phyloP scores from a whole-genome alignment of 2,113 vertebrate genomes.

The Plecturocebus donacophilus region DNA sequence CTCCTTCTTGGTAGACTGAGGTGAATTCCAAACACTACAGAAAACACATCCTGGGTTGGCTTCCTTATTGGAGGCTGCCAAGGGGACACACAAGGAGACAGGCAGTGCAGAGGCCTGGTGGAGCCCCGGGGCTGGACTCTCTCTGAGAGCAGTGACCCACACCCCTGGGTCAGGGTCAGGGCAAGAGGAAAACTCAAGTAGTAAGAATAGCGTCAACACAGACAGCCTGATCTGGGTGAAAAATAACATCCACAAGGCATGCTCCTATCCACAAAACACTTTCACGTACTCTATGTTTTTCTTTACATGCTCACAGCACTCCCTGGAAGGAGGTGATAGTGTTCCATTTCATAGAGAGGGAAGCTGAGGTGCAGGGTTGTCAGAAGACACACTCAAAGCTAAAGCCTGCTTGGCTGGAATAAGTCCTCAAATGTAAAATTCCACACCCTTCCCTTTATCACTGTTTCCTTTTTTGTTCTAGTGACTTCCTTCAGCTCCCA shows the following conservation, averaged over 20 bases:
- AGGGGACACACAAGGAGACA: background rate
- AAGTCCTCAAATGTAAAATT: background rate
- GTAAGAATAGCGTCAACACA: background rate
- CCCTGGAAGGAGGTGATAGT: background rate
- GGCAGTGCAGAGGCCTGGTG: background rate
- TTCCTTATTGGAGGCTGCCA: background rate
- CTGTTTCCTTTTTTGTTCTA: background rate
- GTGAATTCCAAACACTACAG: background rate
- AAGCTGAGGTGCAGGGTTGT: background rate
- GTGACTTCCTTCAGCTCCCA: background rate
- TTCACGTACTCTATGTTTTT: background rate
- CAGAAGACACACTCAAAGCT: background rate
- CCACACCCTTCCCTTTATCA: background rate
- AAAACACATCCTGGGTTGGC: background rate
- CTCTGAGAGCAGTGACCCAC: background rate
- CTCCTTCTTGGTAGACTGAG: conserved; percentile 22
- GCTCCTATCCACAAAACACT: background rate
- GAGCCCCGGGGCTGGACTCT: too few species aligned
- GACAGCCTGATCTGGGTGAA: background rate
- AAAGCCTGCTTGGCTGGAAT: background rate
- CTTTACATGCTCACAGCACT: background rate
- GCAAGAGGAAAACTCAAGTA: background rate
- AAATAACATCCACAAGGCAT: background rate
- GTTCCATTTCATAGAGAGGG: background rate
- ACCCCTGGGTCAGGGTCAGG: background rate